phyloP scores from a whole-genome alignment of 2,797 vertebrate species.

The Sciaenops ocellatus region DNA sequence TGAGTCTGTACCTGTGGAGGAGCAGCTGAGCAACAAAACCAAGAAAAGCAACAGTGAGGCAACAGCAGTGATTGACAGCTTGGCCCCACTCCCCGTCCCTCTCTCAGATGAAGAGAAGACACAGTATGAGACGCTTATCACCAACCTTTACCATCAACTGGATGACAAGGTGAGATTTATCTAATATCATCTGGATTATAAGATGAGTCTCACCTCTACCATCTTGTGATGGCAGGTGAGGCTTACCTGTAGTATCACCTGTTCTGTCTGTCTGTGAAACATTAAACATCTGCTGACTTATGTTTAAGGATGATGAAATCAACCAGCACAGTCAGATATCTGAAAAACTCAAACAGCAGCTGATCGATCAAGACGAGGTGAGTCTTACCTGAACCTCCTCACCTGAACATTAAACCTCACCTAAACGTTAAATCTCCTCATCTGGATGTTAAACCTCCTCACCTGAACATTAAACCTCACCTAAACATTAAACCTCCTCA shows the following conservation, averaged over 20 bases:
- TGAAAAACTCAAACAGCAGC: slow-evolving; percentile 94
- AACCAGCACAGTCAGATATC: slow-evolving; percentile 95
- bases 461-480: no score
- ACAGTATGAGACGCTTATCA: slow-evolving; percentile 94
- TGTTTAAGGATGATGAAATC: slow-evolving; percentile 95
- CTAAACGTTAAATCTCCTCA: background rate
- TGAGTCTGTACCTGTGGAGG: slow-evolving; percentile 93
- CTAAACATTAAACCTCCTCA: background rate
- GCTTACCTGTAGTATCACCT: no score
- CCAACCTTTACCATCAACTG: slow-evolving; percentile 92
- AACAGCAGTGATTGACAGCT: slow-evolving; percentile 86
- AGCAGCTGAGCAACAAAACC: slow-evolving; percentile 92
- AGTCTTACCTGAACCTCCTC: slow-evolving; percentile 38
- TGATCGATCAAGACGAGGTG: slow-evolving; percentile 97
- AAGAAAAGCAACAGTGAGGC: slow-evolving; percentile 87
- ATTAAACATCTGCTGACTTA: background rate
- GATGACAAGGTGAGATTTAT: slow-evolving; percentile 92
- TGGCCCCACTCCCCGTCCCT: slow-evolving; percentile 79
- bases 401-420: no score
- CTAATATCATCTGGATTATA: slow-evolving; percentile 90
- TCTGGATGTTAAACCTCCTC: no score
- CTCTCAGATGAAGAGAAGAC: slow-evolving; percentile 89
- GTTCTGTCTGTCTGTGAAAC: background rate
- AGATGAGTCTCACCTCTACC: slow-evolving; percentile 47
- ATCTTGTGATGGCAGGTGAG: no score